Percentiles rank a stretch among this genome's conserved stretches.
phyloP scores from a whole-genome alignment of 2,888 invertebrate species.

The Brachyptera putata region DNA sequence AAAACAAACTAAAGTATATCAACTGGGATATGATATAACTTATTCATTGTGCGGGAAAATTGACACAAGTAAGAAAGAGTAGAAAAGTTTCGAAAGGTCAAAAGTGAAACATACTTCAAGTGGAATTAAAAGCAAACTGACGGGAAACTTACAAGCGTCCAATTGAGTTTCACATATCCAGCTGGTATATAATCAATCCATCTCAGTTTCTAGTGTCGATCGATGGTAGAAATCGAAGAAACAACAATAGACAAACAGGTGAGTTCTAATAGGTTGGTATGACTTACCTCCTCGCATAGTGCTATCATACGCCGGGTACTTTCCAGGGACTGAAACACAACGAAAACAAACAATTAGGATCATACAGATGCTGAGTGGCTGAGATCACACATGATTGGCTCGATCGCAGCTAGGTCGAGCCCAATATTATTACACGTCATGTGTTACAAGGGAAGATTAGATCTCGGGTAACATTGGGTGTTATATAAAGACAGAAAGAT shows the following conservation, averaged over 20 bases:
- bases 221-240: not conserved
- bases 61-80: constrained; percentile 5
- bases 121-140: no score
- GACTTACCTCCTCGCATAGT: constrained; percentile 87
- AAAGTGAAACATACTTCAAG: not conserved
- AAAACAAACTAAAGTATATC: not conserved
- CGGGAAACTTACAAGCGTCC: constrained; percentile 14
- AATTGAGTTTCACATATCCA: no score
- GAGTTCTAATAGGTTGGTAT: no score
- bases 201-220: not conserved
- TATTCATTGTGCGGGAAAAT: constrained; percentile 11
- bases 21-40: constrained; percentile 5
- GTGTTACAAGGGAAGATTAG: no score
- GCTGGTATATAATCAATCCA: constrained; percentile 3
- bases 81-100: constrained; percentile 1
- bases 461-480: no score
- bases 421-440: no score
- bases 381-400: no score
- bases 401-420: no score
- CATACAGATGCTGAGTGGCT: no score
- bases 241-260: not conserved
- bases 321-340: constrained; percentile 77
- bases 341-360: constrained; percentile 29
- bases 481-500: no score
- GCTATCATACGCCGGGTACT: constrained; percentile 89